Conservation (phyloP, 2,888 invertebrate species). For the Ichneumon xanthorius region DNA sequence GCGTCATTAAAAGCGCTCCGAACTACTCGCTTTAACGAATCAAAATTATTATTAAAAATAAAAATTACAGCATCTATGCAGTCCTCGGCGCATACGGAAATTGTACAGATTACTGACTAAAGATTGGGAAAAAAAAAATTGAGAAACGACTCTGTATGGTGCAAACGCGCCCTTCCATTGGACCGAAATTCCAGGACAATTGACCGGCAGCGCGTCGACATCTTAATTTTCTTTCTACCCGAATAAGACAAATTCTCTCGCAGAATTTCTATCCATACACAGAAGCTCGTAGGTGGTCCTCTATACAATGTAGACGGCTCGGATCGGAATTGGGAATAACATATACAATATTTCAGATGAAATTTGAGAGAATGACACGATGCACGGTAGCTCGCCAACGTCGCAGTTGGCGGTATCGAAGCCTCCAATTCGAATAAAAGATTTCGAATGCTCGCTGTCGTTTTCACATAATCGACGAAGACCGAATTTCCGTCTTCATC, state of each 20-base stretch:
- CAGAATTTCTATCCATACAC: background rate
- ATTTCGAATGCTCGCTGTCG: background rate
- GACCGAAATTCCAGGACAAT: background rate
- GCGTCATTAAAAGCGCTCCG: no score
- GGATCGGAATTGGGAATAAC: conserved; percentile 1
- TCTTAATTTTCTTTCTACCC: conserved; percentile 1
- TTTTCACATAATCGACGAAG: conserved; percentile 8
- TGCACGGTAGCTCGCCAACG: conserved; percentile 35
- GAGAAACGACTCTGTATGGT: background rate
- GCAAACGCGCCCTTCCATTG: background rate
- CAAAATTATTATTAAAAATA: no score
- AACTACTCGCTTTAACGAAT: no score
- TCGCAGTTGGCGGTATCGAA: conserved; percentile 13
- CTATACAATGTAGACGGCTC: background rate
- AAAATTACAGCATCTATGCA: no score
- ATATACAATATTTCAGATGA: conserved; percentile 14
- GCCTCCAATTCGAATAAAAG: conserved; percentile 39
- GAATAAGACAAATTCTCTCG: background rate
- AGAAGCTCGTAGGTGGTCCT: conserved; percentile 21
- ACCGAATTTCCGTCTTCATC: conserved; percentile 11
- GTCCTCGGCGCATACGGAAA: no score
- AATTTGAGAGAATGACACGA: conserved; percentile 40
- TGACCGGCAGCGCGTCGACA: background rate
- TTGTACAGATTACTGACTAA: no score
- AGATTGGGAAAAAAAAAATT: background rate